phyloP scores from a whole-genome alignment of 2,113 vertebrate genomes.

The Thomomys bottae region DNA sequence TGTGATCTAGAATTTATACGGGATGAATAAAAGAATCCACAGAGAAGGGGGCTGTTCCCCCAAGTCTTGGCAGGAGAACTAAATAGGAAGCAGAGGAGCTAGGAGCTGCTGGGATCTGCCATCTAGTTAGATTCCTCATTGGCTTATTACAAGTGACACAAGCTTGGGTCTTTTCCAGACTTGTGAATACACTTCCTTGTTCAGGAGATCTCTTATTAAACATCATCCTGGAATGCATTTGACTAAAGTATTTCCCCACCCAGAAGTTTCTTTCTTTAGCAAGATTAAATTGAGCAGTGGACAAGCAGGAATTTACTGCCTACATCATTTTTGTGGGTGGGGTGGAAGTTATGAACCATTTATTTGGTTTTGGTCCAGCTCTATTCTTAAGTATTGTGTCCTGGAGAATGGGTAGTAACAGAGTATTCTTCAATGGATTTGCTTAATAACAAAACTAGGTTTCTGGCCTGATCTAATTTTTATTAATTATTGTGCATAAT shows the following conservation, averaged over 20 bases:
- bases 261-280: constrained; percentile 38
- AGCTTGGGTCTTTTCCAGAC: constrained; percentile 13
- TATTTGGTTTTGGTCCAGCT: constrained; percentile 41
- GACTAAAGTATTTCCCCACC: constrained; percentile 62
- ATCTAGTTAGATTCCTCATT: neutral
- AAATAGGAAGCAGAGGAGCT: neutral
- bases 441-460: constrained; percentile 22
- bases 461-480: constrained; percentile 22
- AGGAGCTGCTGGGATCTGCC: neutral
- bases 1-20: neutral
- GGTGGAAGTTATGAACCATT: constrained; percentile 32
- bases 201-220: neutral
- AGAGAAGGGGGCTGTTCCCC: neutral
- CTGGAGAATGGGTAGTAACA: neutral
- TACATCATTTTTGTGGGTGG: constrained; percentile 64
- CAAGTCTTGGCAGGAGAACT: neutral
- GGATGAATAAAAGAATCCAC: neutral
- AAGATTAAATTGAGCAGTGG: constrained; percentile 58
- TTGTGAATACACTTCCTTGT: neutral
- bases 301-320: constrained; percentile 44
- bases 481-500: constrained; percentile 23
- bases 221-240: constrained; percentile 63
- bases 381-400: neutral
- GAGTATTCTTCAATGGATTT: neutral
- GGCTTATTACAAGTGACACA: neutral